Evolutionary conservation across 2,888 invertebrate genomes (phyloP), one percentile per base, ranked within the genome.

Genomic region (Platypus cylindrus): DNA sequence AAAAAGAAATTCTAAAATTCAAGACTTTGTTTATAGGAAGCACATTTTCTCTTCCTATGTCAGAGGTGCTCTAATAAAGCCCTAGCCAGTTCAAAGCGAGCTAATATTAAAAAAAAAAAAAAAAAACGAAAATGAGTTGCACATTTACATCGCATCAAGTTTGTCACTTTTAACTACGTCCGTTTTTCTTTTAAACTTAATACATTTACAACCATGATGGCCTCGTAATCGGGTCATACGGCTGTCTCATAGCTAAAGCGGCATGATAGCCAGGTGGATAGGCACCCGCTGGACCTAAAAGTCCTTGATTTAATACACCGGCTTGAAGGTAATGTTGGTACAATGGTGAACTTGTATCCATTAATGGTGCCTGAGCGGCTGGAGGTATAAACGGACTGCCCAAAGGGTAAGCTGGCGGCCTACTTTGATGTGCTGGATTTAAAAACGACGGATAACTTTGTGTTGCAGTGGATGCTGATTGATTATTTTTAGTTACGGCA

Each of bases 251-350:
- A 41, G 76, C 71, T 36, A 80, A 65, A 14, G 70, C 58, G 1
- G 68, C 59, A 15, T 64, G 73, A 46, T 78, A 79, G 1, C 75
- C 72, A 1, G 77, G 70, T 3, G 78, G 76, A 46, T 76, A 75
- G 9, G 56, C 52, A 7, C 53, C 51, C 2, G 55, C 51, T 3
- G 56, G 52, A 9, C 55, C 60, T 37, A 67, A 50, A 13, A 66
- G 53, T 7, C 66, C 63, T 42, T 66, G 67, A 48, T 66, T 67
- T 33, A 67, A 47, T 42, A 67, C 58, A 14, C 60, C 61, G 35
- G 74, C 72, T 1, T 73, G 73, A 43, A 81, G 55, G 58, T 79
- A 80, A 55, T 80, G 80, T 52, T 79, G 79, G 55, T 82, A 82
- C 15, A 80, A 58, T 15, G 77, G 76, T 34, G 75, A 72, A 33